Conservation (phyloP, 2,113 vertebrate genomes). For the Hippocampus zosterae region DNA sequence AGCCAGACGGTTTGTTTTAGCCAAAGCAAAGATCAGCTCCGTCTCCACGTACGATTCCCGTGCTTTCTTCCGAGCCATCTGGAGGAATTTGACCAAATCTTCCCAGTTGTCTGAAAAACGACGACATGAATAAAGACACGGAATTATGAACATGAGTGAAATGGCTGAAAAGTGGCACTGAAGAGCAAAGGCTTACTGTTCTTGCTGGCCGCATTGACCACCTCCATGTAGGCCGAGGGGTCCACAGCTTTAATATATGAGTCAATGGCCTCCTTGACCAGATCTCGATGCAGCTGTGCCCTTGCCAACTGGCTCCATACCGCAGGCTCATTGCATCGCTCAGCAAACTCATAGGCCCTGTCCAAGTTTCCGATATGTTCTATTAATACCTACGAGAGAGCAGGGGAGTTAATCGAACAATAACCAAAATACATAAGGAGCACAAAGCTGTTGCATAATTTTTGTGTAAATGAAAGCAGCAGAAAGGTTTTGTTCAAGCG, state of each 20-base stretch:
- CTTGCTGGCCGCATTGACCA: conserved; percentile 82
- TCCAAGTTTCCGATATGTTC: conserved; percentile 87
- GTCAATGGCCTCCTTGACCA: conserved; percentile 90
- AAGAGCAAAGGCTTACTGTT: conserved; percentile 70
- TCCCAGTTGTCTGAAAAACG: conserved; percentile 84
- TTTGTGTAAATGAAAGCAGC: not conserved
- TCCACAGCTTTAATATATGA: conserved; percentile 88
- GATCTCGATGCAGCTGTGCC: conserved; percentile 83
- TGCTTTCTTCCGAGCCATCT: conserved; percentile 89
- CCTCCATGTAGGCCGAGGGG: conserved; percentile 85
- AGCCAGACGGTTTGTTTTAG: conserved; percentile 85
- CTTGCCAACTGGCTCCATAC: conserved; percentile 87
- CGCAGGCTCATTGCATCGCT: conserved; percentile 82
- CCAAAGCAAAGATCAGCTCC: conserved; percentile 89
- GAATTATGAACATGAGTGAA: not conserved
- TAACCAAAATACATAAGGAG: not conserved
- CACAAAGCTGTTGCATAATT: not conserved
- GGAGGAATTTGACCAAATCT: conserved; percentile 88
- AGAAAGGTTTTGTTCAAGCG: not conserved
- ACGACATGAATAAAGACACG: not conserved
- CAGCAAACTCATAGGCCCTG: conserved; percentile 86
- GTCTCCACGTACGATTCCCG: conserved; percentile 86
- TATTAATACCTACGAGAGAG: conserved; percentile 78
- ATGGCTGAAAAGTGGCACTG: conserved; percentile 15
- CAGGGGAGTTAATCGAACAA: not conserved